A percentile compares a stretch with the other conserved stretches of the same genome.
Conservation (phyloP, 1,140 invertebrate genomes). For the Ruditapes philippinarum region DNA sequence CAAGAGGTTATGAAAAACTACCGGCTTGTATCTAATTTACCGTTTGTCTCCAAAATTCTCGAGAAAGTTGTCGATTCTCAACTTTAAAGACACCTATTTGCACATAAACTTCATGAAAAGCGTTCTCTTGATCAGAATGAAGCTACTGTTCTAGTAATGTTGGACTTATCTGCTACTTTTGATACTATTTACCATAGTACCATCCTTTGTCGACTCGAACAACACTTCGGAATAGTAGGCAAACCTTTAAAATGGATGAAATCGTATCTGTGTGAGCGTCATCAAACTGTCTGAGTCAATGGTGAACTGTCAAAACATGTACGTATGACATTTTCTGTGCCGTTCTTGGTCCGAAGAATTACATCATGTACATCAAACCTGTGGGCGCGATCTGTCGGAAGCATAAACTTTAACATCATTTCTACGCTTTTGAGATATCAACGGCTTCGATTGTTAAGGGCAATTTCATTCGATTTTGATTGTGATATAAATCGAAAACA, state of each 20-base stretch:
- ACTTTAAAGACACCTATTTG: background rate
- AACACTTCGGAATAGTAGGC: slow-evolving; percentile 15
- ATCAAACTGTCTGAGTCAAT: background rate
- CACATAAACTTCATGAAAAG: background rate
- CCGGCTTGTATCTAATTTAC: background rate
- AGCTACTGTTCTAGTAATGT: background rate
- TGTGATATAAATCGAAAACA: too few relatives aligned
- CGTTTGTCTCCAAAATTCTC: background rate
- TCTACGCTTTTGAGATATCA: too few relatives aligned
- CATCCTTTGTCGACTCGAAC: background rate
- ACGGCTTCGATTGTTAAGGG: too few relatives aligned
- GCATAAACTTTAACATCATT: too few relatives aligned
- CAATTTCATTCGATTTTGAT: too few relatives aligned
- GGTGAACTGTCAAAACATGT: background rate
- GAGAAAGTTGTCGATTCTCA: background rate
- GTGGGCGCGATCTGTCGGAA: too few relatives aligned
- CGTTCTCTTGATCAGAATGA: background rate
- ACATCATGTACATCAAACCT: too few relatives aligned
- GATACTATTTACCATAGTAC: background rate
- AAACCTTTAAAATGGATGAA: background rate
- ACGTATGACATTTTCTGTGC: background rate
- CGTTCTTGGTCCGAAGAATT: too few relatives aligned
- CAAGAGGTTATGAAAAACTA: slow-evolving; percentile 1
- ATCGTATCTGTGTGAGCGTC: background rate
- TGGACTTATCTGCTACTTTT: background rate